These are phyloP conservation scores for Ischnura elegans DNA, from an alignment of 2,888 invertebrate genomes.

Conservation along the genomic window DNA sequence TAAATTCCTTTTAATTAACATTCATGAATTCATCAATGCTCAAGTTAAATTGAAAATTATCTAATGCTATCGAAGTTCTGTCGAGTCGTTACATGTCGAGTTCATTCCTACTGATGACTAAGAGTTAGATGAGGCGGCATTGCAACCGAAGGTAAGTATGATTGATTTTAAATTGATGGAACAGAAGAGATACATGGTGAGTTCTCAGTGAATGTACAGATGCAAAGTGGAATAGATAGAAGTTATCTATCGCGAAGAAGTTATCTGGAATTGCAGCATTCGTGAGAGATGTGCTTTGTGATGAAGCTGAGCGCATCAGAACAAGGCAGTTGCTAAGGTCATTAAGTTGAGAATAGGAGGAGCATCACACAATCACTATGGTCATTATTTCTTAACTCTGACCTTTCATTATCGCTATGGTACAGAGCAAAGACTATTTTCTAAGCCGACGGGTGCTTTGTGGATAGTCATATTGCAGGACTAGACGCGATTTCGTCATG, in stretches of 20 bases:
- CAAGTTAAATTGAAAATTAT: no score
- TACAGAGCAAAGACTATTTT: constrained; percentile 59
- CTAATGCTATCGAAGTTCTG: no score
- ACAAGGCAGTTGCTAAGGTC: constrained; percentile 23
- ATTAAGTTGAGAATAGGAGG: not conserved
- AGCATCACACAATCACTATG: not conserved
- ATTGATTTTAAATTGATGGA: no score
- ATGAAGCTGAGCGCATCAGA: not conserved
- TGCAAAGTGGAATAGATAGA: no score
- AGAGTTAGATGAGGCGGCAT: no score
- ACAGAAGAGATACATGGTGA: no score
- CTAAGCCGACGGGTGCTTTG: not conserved
- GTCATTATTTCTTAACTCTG: constrained; percentile 51
- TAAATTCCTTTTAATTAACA: no score
- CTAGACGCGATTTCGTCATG: not conserved
- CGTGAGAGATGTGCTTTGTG: not conserved
- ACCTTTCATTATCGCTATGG: constrained; percentile 54
- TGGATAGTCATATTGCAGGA: not conserved
- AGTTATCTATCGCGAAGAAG: not conserved
- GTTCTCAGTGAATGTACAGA: no score
- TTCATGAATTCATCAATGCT: no score
- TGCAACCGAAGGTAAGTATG: no score
- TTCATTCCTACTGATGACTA: no score
- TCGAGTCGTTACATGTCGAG: no score
- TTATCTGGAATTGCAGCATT: not conserved